phyloP scores from a whole-genome alignment of 1,140 invertebrate species.

The Drosophila pseudoananassae region DNA sequence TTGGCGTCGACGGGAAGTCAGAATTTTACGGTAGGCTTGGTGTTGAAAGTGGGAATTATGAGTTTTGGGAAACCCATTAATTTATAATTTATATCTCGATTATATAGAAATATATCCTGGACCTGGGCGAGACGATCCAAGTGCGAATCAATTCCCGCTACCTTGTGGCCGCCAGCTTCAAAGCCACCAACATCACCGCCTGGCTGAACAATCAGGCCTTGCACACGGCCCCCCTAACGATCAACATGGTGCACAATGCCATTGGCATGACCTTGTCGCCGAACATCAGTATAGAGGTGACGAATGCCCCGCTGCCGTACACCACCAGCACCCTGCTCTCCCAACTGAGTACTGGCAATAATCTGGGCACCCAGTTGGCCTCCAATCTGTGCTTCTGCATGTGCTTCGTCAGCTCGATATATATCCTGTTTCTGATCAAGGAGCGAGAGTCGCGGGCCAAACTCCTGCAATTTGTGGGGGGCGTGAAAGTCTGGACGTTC shows the following conservation, averaged over 20 bases:
- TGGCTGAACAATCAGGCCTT: constrained; percentile 89
- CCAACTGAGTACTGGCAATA: constrained; percentile 85
- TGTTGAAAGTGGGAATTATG: too few species aligned
- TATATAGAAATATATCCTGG: constrained; percentile 54
- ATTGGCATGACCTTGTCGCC: constrained; percentile 83
- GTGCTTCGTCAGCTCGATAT: constrained; percentile 90
- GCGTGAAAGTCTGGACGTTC: constrained; percentile 88
- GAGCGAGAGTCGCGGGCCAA: constrained; percentile 86
- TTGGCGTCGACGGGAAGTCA: constrained; percentile 16
- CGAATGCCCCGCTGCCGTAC: constrained; percentile 89
- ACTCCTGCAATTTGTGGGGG: constrained; percentile 89
- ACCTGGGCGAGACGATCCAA: constrained; percentile 53
- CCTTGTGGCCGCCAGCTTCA: constrained; percentile 81
- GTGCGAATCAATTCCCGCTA: constrained; percentile 66
- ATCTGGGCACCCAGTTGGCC: constrained; percentile 87
- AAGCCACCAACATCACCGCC: constrained; percentile 83
- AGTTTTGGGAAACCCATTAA: not conserved
- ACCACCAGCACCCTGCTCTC: constrained; percentile 53
- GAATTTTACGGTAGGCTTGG: constrained; percentile 5
- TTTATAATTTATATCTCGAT: not conserved
- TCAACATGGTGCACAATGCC: constrained; percentile 87
- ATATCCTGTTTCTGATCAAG: constrained; percentile 88
- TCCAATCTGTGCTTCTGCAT: constrained; percentile 88
- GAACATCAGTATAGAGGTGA: constrained; percentile 85
- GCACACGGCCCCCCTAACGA: constrained; percentile 88